Conservation (phyloP, 1,140 invertebrate species). For the Brachionus calyciflorus region DNA sequence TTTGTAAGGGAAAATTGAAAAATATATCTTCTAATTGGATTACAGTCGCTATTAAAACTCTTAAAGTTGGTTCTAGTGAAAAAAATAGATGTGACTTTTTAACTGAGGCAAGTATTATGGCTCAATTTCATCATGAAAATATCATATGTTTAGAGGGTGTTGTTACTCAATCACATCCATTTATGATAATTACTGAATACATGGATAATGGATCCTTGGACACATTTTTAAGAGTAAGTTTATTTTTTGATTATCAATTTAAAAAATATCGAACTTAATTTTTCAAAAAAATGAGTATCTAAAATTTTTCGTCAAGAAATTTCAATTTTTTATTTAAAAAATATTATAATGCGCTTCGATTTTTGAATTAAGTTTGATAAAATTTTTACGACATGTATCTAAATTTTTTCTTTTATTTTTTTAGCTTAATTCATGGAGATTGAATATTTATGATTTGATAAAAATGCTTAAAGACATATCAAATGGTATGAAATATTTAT, state of each 20-base stretch:
- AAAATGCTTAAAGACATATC: slow-evolving; percentile 96
- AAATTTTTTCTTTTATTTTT: too few species aligned
- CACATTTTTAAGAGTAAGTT: slow-evolving; percentile 75
- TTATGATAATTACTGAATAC: slow-evolving; percentile 99
- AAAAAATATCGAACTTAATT: background rate
- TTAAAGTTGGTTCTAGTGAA: slow-evolving; percentile 85
- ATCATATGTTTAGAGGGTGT: slow-evolving; percentile 98
- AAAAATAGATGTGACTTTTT: slow-evolving; percentile 93
- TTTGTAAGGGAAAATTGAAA: slow-evolving; percentile 43
- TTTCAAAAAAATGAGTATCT: too few species aligned
- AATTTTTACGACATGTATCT: too few species aligned
- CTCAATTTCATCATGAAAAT: slow-evolving; percentile 99
- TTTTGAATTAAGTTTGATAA: too few species aligned
- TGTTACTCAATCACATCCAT: slow-evolving; percentile 92
- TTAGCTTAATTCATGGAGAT: slow-evolving; percentile 39
- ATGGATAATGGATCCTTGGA: slow-evolving; percentile 99
- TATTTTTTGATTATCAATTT: background rate
- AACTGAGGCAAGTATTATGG: slow-evolving; percentile 97
- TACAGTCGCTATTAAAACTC: slow-evolving; percentile 85
- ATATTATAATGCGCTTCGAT: too few species aligned
- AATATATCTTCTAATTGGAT: background rate
- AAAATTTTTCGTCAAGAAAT: too few species aligned
- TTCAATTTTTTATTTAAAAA: background rate
- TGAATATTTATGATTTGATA: slow-evolving; percentile 74
- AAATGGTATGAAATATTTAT: slow-evolving; percentile 93